A percentile compares a stretch with the other conserved stretches of the same genome.
Evolutionary conservation across 2,797 vertebrate species (phyloP).

Genomic region (Arrhamphus sclerolepis): DNA sequence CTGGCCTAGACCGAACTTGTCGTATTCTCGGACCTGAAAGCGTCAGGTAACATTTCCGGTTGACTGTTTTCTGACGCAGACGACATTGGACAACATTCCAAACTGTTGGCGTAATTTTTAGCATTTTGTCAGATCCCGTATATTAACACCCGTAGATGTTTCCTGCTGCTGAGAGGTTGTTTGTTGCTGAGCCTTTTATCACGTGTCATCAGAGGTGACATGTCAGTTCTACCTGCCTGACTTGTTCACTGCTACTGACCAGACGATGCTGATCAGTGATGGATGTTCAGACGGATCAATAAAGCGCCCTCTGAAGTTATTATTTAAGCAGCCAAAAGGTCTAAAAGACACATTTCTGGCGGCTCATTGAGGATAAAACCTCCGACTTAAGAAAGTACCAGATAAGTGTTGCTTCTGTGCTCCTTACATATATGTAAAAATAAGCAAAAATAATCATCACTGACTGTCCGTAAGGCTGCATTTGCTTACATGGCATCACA

Average conservation of each 20-base stretch:
- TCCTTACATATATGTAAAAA: constrained; percentile 47
- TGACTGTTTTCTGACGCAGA: constrained; percentile 4
- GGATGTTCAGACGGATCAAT: constrained; percentile 24
- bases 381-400: constrained; percentile 33
- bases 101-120: constrained; percentile 18
- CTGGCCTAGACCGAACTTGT: too few relatives aligned
- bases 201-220: constrained; percentile 43
- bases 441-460: constrained; percentile 25
- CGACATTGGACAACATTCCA: constrained; percentile 43
- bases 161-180: constrained; percentile 24
- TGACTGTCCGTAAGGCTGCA: constrained; percentile 38
- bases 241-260: constrained; percentile 41
- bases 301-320: constrained; percentile 14
- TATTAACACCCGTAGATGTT: constrained; percentile 20
- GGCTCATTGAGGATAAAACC: constrained; percentile 16
- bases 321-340: constrained; percentile 18
- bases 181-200: constrained; percentile 43
- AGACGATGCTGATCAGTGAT: constrained; percentile 27
- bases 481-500: constrained; percentile 66
- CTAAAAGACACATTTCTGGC: constrained; percentile 17
- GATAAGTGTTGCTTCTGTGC: constrained; percentile 44
- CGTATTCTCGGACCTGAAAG: too few relatives aligned
- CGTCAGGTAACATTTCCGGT: constrained; percentile 12
- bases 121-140: constrained; percentile 29
- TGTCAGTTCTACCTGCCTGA: constrained; percentile 49